These are phyloP conservation scores for Strix occidentalis DNA, from an alignment of 2,797 vertebrate species.

Conservation along the genomic window DNA sequence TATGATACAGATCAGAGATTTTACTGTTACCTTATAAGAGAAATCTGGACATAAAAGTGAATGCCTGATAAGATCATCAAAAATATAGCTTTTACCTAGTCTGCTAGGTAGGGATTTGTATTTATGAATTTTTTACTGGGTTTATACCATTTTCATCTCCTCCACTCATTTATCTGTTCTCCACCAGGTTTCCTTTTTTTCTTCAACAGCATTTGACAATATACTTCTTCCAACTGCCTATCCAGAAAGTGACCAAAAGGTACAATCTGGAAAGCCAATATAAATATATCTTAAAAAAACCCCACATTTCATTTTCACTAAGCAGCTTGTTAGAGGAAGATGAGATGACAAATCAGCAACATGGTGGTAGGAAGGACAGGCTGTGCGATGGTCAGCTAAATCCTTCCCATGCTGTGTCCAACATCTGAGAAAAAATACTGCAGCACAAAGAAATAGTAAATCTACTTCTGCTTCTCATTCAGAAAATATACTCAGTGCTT, in stretches of 20 bases:
- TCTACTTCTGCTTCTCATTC: conserved; percentile 6
- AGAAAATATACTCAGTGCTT: not conserved
- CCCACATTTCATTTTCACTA: not conserved
- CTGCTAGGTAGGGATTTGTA: not conserved
- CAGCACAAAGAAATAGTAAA: not conserved
- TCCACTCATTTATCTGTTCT: not conserved
- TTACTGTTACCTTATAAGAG: not conserved
- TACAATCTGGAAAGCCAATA: not conserved
- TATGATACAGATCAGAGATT: not conserved
- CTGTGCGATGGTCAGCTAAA: not conserved
- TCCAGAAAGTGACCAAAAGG: not conserved
- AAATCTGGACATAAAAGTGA: not conserved
- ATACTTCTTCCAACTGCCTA: not conserved
- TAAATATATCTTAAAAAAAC: not conserved
- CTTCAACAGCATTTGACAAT: not conserved
- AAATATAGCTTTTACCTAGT: not conserved
- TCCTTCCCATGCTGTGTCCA: not conserved
- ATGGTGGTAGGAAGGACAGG: not conserved
- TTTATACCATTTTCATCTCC: not conserved
- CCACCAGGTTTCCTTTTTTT: not conserved
- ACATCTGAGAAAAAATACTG: not conserved
- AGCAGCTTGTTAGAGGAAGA: not conserved
- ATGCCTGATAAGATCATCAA: not conserved
- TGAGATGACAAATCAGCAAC: not conserved
- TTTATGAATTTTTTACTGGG: not conserved